A percentile compares a stretch with the other conserved stretches of the same genome.
Conservation (phyloP, 1,140 invertebrate species). For the Oscheius sp. region DNA sequence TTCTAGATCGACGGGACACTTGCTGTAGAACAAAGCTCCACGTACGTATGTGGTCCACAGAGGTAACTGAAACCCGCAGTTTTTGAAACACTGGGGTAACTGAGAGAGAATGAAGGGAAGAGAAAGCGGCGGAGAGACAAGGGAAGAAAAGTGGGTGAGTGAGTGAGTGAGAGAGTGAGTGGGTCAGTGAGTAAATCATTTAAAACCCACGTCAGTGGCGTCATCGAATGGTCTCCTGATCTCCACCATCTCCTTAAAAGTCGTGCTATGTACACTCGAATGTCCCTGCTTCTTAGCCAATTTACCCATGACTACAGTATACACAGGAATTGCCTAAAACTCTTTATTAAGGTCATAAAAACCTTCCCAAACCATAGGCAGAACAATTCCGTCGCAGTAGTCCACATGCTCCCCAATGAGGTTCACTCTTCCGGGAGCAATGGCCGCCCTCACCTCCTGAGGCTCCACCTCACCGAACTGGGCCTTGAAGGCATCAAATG, state of each 20-base stretch:
- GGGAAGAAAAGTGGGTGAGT: too few relatives aligned
- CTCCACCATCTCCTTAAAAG: conserved; percentile 2
- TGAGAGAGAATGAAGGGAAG: conserved; percentile 2
- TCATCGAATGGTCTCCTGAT: neutral
- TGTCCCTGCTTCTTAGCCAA: neutral
- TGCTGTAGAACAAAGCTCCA: neutral
- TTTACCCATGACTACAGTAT: conserved; percentile 6
- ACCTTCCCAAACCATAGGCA: conserved; percentile 18
- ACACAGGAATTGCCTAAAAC: conserved; percentile 19
- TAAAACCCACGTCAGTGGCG: neutral
- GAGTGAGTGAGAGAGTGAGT: too few relatives aligned
- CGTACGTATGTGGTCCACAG: conserved; percentile 12
- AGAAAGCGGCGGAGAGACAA: neutral
- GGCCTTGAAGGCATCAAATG: neutral
- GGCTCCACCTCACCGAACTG: neutral
- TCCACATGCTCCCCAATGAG: conserved; percentile 23
- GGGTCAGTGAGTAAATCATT: too few relatives aligned
- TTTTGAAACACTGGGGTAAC: conserved; percentile 15
- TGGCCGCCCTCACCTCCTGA: neutral
- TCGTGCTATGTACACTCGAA: neutral
- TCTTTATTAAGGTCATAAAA: neutral
- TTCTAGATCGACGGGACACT: neutral
- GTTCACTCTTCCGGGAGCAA: conserved; percentile 24
- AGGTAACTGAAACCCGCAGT: too few relatives aligned
- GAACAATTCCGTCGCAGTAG: conserved; percentile 27